Evolutionary conservation across 2,113 vertebrate species (phyloP), one percentile per base, ranked within the genome.

Genomic region (Megaceryle torquata): DNA sequence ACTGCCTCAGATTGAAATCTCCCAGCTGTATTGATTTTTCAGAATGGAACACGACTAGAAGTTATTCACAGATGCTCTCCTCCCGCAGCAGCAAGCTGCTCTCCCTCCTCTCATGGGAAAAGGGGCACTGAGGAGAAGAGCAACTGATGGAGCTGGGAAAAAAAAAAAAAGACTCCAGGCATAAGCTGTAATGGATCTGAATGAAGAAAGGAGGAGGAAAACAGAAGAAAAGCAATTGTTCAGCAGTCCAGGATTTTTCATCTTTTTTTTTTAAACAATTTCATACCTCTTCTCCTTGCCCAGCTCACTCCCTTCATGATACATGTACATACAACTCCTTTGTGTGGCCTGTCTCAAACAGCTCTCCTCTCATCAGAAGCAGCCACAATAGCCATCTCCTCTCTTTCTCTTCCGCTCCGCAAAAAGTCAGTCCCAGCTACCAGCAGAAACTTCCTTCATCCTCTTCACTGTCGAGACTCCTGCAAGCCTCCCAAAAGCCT

Each of bases 1-100:
- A 68, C 85, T 89, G 95, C 82, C 79, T 94, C 60, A 33, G 64
- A 89, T 4, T 93, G 88, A 93, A 88, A 59, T 89, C 78, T 95
- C 95, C 94, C 91, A 97, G 93, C 94, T 95, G 94, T 85, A 96
- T 87, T 91, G 93, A 94, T 93, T 95, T 95, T 95, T 91, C 71
- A 95, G 95, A 96, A 92, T 85, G 82, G 82, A 93, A 82, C 77
- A 93, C 15, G 94, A 95, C 91, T 94, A 46, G 35, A 89, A 95
- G 93, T 89, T 95, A 91, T 80, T 89, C 87, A 72, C 91, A 95
- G 84, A 92, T 54, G 63, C 67, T 92, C 57, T 86, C 65, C 83
- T 84, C 83, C 56, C 0, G n/a, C 84, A 94, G 89, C 91, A 95
- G 78, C 91, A 94, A 95, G 84, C 87, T 95, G 93, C 89, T 96